These are phyloP conservation scores for Pentalonia nigronervosa DNA, from an alignment of 1,140 invertebrate genomes.

Conservation along the genomic window DNA sequence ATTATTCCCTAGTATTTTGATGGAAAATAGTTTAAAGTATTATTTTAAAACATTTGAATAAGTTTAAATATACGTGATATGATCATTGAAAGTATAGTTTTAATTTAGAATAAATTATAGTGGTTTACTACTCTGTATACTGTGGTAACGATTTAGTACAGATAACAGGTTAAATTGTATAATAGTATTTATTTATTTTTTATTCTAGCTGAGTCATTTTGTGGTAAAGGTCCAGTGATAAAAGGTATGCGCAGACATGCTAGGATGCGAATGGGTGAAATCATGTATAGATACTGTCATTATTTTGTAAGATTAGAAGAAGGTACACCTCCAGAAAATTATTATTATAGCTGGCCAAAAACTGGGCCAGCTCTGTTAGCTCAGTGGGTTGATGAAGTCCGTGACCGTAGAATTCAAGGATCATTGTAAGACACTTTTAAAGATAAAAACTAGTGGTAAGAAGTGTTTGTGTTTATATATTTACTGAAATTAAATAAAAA, in stretches of 20 bases:
- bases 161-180: background rate
- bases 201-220: constrained; percentile 85
- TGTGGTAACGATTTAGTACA: too few relatives aligned
- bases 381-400: constrained; percentile 76
- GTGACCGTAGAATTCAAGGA: constrained; percentile 74
- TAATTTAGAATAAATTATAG: too few relatives aligned
- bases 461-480: constrained; percentile 35
- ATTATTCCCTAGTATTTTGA: background rate
- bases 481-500: background rate
- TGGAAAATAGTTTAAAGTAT: background rate
- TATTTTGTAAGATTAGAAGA: constrained; percentile 92
- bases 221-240: constrained; percentile 75
- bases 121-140: too few relatives aligned
- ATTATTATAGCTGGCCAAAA: constrained; percentile 71
- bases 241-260: constrained; percentile 88
- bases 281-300: constrained; percentile 83
- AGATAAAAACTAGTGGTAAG: constrained; percentile 10
- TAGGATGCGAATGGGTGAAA: constrained; percentile 71
- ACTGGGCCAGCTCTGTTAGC: constrained; percentile 77
- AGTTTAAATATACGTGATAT: background rate
- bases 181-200: constrained; percentile 57
- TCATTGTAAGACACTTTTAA: constrained; percentile 69
- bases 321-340: constrained; percentile 88
- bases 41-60: background rate
- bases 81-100: background rate